phyloP scores from a whole-genome alignment of 1,140 invertebrate genomes.

The Cardiocondyla obscurior region DNA sequence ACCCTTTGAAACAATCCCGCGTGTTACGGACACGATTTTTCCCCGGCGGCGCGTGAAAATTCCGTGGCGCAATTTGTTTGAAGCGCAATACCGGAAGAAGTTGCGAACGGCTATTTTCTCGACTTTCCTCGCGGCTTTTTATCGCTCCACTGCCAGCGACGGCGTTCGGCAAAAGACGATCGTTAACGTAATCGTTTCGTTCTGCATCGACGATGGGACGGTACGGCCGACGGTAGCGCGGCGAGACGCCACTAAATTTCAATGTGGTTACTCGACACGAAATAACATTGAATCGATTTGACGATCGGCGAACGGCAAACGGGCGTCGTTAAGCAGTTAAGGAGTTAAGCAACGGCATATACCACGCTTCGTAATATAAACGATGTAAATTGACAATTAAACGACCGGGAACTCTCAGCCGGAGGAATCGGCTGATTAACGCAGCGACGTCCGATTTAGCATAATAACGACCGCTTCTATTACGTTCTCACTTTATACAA shows the following conservation, averaged over 20 bases:
- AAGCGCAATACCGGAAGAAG: constrained; percentile 34
- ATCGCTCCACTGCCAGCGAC: background rate
- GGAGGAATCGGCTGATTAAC: background rate
- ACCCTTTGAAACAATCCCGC: background rate
- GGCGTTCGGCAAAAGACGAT: constrained; percentile 11
- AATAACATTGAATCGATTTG: background rate
- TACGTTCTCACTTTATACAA: constrained; percentile 4
- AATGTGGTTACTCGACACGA: background rate
- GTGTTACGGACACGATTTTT: background rate
- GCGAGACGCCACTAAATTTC: background rate
- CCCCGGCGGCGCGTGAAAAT: background rate
- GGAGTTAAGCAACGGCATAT: background rate
- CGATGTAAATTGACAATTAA: constrained; percentile 17
- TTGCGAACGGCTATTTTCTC: constrained; percentile 4
- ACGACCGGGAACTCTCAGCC: background rate
- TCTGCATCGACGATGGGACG: constrained; percentile 26
- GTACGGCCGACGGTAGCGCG: background rate
- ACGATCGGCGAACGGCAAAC: background rate
- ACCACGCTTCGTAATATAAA: background rate
- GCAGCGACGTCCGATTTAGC: background rate
- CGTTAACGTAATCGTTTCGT: constrained; percentile 54
- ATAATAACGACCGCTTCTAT: background rate
- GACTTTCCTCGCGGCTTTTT: constrained; percentile 35
- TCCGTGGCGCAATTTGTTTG: background rate
- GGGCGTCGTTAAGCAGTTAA: background rate